Evolutionary conservation across 2,888 invertebrate species (phyloP), one percentile per base, ranked within the genome.

Genomic region (Bruchidius siliquastri): DNA sequence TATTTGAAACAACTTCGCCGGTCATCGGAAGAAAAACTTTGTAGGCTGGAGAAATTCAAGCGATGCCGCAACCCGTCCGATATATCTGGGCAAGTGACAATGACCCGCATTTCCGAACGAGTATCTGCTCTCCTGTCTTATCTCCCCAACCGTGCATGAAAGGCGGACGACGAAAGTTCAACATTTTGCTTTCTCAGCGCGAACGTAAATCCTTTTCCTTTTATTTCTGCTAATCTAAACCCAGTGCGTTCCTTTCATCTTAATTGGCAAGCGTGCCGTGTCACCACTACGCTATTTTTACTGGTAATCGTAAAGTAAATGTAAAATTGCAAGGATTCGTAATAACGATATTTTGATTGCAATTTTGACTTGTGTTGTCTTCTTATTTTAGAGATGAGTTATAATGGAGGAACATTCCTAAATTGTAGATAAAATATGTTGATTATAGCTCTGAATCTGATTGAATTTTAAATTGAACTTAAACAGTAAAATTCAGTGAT

Each of bases 51-150:
- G 26, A 26, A 72, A 72, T 69, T 72, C 49, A 72, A 49, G 49
- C 49, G 49, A 67, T 69, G 70, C 70, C 67, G 67, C 70, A 70
- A 72, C 21, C n/a, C 66, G 66, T 72, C 70, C 67, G 72, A 68
- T 69, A 72, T 72, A 70, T 71, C 68, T 70, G 69, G 79, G 79
- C 78, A 49, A 49, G 49, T 49, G 49, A 49, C 81, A 81, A 80
- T 81, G 81, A 81, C 81, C 81, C 75, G 80, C 77, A 79, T 81
- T 80, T 49, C 49, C 49, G 49, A 49, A 18, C 49, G 49, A 49
- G 49, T 49, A 49, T 49, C 49, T 49, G 49, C 49, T 49, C 49
- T 49, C 49, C 8, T 49, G 49, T 49, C 49, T 49, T 49, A 49
- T 49, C 49, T 49, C 49, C 26, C 49, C 49, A 49, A 49, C 49